A percentile compares a stretch with the other conserved stretches of the same genome.
phyloP scores from a whole-genome alignment of 2,113 vertebrate genomes.

The Phylloscopus whistleri region DNA sequence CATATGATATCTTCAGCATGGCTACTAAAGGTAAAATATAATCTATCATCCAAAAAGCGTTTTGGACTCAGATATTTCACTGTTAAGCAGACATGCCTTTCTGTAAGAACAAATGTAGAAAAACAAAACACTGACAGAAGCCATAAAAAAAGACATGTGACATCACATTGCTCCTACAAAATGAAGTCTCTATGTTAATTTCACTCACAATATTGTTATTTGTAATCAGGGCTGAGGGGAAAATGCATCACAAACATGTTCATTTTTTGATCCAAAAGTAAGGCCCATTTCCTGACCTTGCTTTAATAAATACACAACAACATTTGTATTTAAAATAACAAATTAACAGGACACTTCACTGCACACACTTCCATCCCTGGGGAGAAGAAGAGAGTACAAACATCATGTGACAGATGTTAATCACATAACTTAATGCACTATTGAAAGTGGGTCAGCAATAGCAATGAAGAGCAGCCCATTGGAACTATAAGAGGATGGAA shows the following conservation, averaged over 20 bases:
- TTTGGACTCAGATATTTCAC: not conserved
- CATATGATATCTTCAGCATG: not conserved
- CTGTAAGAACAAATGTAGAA: not conserved
- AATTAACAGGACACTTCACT: not conserved
- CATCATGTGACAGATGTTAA: conserved; percentile 45
- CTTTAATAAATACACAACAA: not conserved
- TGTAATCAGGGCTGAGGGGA: not conserved
- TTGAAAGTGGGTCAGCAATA: not conserved
- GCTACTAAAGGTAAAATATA: not conserved
- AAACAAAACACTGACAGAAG: not conserved
- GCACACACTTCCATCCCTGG: conserved; percentile 5
- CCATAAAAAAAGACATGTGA: not conserved
- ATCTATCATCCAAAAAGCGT: not conserved
- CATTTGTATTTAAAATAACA: not conserved
- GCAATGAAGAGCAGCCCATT: not conserved
- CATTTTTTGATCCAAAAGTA: not conserved
- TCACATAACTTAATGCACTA: conserved; percentile 21
- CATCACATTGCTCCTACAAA: not conserved
- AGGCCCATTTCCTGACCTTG: not conserved
- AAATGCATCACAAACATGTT: not conserved
- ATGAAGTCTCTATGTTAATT: not conserved
- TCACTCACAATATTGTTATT: not conserved
- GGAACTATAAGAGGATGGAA: not conserved
- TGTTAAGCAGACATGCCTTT: not conserved
- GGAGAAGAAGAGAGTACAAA: conserved; percentile 14